phyloP scores from a whole-genome alignment of 1,140 invertebrate species.

The Drosophila funebris region DNA sequence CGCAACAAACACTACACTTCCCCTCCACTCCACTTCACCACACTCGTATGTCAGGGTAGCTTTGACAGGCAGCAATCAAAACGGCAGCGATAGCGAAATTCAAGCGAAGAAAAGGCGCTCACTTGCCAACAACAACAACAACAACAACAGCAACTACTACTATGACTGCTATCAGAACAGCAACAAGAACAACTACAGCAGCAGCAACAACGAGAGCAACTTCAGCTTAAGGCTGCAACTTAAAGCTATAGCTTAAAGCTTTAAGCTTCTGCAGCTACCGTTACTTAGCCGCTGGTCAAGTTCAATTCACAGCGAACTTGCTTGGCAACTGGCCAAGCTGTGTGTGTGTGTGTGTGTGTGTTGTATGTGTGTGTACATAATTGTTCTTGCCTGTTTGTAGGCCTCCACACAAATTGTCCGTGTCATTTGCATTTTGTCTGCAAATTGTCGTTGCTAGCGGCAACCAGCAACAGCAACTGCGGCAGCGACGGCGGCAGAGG shows the following conservation, averaged over 20 bases:
- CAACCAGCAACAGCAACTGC: constrained; percentile 14
- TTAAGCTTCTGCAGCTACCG: constrained; percentile 25
- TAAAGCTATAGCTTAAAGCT: background rate
- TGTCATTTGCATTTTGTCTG: constrained; percentile 79
- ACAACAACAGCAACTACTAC: background rate
- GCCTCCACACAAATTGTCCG: constrained; percentile 54
- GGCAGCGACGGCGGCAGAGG: background rate
- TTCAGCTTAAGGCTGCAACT: constrained; percentile 12
- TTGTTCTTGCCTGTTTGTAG: constrained; percentile 44
- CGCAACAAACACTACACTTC: background rate
- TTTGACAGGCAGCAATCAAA: constrained; percentile 51
- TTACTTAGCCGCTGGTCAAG: constrained; percentile 30
- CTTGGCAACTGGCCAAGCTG: constrained; percentile 21
- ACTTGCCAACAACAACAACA: background rate
- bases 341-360: background rate
- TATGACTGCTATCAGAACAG: background rate
- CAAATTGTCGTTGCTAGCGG: constrained; percentile 73
- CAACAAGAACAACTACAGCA: background rate
- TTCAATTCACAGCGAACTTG: constrained; percentile 3
- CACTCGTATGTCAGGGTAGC: background rate
- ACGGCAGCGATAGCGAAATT: constrained; percentile 42
- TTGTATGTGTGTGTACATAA: constrained; percentile 25
- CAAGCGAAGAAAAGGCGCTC: constrained; percentile 23
- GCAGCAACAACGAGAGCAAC: background rate
- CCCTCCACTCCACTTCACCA: background rate